Evolutionary conservation across 1,140 invertebrate genomes (phyloP).

Genomic region (Zophobas morio): DNA sequence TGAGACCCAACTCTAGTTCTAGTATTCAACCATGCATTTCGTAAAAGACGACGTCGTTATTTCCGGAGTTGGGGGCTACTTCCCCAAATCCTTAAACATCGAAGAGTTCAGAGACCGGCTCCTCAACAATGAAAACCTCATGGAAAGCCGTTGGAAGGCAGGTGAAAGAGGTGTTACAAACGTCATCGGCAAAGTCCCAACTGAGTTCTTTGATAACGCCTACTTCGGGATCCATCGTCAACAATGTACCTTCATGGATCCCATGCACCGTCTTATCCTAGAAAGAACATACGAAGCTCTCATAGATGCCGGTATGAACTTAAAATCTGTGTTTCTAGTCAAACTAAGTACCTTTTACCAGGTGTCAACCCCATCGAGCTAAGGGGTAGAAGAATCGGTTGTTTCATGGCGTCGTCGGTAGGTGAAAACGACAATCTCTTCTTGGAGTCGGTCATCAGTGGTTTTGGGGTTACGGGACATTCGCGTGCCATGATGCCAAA

Average conservation of each 20-base stretch:
- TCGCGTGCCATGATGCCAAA: slow-evolving; percentile 79
- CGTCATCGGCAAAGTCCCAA: slow-evolving; percentile 58
- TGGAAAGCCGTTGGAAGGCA: slow-evolving; percentile 61
- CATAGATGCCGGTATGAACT: slow-evolving; percentile 67
- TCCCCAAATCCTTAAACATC: slow-evolving; percentile 64
- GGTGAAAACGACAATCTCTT: slow-evolving; percentile 73
- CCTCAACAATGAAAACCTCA: slow-evolving; percentile 61
- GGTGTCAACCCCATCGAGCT: slow-evolving; percentile 76
- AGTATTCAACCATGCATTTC: slow-evolving; percentile 15
- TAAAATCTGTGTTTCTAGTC: background rate
- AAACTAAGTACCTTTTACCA: slow-evolving; percentile 59
- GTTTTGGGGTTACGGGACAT: slow-evolving; percentile 78
- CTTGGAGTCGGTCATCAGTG: slow-evolving; percentile 66
- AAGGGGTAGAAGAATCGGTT: slow-evolving; percentile 76
- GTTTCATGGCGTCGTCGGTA: slow-evolving; percentile 77
- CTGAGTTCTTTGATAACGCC: slow-evolving; percentile 66
- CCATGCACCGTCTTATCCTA: slow-evolving; percentile 67
- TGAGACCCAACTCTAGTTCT: background rate
- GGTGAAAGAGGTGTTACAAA: slow-evolving; percentile 62
- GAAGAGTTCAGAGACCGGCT: slow-evolving; percentile 64
- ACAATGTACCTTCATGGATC: slow-evolving; percentile 67
- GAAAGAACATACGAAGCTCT: slow-evolving; percentile 69
- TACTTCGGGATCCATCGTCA: slow-evolving; percentile 69
- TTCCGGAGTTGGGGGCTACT: slow-evolving; percentile 66
- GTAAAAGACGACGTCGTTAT: slow-evolving; percentile 65